A percentile compares a stretch with the other conserved stretches of the same genome.
Conservation (phyloP, 53 echinoderm and acorn worm genomes). For the Stichopus horrens region DNA sequence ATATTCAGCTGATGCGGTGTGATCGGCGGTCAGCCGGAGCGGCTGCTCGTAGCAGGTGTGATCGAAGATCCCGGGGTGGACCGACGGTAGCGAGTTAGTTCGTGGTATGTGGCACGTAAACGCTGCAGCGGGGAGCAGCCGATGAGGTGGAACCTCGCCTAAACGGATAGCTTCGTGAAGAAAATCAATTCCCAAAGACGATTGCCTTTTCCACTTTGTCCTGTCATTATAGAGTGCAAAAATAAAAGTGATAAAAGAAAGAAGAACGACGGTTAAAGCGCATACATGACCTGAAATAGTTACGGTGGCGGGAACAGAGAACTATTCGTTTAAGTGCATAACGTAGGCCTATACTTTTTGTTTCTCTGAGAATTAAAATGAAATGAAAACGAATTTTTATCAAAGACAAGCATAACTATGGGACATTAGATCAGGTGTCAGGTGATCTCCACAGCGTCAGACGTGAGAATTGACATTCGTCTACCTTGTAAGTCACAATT, state of each 20-base stretch:
- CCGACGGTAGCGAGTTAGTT: background rate
- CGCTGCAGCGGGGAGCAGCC: background rate
- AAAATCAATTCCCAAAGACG: slow-evolving; percentile 38
- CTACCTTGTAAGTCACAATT: too few species aligned
- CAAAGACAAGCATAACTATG: too few species aligned
- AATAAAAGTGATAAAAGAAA: background rate
- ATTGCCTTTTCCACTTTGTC: slow-evolving; percentile 47
- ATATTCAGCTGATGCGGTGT: background rate
- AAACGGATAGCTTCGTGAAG: slow-evolving; percentile 40
- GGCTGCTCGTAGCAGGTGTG: slow-evolving; percentile 12
- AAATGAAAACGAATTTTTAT: too few species aligned
- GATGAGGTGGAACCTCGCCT: slow-evolving; percentile 26
- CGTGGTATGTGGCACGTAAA: background rate
- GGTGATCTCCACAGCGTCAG: too few species aligned
- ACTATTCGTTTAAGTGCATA: too few species aligned
- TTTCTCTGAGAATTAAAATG: too few species aligned
- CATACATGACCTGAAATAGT: background rate
- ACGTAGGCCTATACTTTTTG: too few species aligned
- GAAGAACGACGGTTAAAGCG: background rate
- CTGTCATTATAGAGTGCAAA: background rate
- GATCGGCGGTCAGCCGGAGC: background rate
- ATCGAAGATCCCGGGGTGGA: slow-evolving; percentile 1
- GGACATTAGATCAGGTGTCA: too few species aligned
- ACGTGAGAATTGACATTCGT: too few species aligned
- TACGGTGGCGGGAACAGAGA: background rate